Evolutionary conservation across 2,888 invertebrate genomes (phyloP), one percentile per base, ranked within the genome.

Genomic region (Autographa gamma): DNA sequence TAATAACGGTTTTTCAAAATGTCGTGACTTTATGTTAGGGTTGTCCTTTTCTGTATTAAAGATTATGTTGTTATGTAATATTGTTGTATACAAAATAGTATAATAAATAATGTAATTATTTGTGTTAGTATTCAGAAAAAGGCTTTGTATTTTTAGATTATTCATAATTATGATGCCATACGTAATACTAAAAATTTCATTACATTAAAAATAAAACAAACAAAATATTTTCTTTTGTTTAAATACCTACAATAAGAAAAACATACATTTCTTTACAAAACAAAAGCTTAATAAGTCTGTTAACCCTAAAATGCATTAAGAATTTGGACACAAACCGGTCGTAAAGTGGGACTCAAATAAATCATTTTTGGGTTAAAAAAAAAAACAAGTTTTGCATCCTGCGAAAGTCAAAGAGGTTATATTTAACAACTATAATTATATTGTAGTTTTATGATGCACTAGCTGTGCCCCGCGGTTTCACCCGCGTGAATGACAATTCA

Each of bases 291-390:
- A 5, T 19, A 43, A 63, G 34, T 19, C 9, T 31, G 60, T 25
- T 41, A 70, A 73, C 77, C 80, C 77, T 80, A 71, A 64, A 72
- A 60, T 77, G 64, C 60, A 64, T 43, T 9, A 2, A 25, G n/a
- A 25, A 72, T 77, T 81, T 70, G 18, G 25, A 19, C 9, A 25
- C 32, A 60, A 81, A 81, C 76, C 60, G 74, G 80, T 81, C 7
- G 16, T 34, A 54, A 63, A 73, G 16, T 59, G 69, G 69, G 58
- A 64, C 66, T 56, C 25, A 31, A 75, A 54, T 66, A 38, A 9
- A 18, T 69, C 38, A 67, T 78, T 66, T 48, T 18, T 19, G 25
- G 34, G 16, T 63, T 62, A 41, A 41, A 13, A 41, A 11, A 60
- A 54, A 16, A 13, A 74, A 74, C 34, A n/a, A 67, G 75, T 71